Base-by-base conservation (phyloP, 1,140 invertebrate genomes). In the Neomicropteryx cornuta region DNA sequence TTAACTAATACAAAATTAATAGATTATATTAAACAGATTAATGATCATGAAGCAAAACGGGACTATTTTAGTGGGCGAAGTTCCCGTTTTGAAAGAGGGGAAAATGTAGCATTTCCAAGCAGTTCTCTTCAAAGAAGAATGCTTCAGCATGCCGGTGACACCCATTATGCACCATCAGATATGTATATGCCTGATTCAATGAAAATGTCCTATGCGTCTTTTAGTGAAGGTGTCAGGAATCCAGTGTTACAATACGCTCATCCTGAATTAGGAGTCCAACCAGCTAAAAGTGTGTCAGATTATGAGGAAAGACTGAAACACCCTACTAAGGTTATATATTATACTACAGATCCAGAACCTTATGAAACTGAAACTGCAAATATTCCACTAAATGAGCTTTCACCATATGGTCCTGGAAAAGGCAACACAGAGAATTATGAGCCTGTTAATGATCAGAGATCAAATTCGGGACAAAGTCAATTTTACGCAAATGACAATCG, bases 221-320 rank as follows among this genome's bases (percentile, higher is more conserved):
- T 81, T 38, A 81, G 80, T 46, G 73, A 81, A 46, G 78, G 77
- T 27, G 76, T 76, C 0, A 62, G 81, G 32, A 75, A 78, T 14
- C 82, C 82, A 1, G 78, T 85, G 3, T 60, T 83, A 2, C 80
- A 84, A 45, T 85, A 85, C 45, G 81, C 81, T 4, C 81, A 85
- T 55, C 82, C 82, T 0, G 82, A 85, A 46, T 53, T 83, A 2
- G 82, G 82, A 4, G 76, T 81, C 0, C 82, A 85, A 47, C 77
- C 79, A 0, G 81, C 79, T 0, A 81, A 79, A 55, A 66, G 63
- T 2, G 66, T 63, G 2, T 42, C 58, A 19, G 64, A 68, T 20
- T 57, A 65, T 29, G 51, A 66, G 18, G 58, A 50, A 22, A 27
- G 48, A 33, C 14, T 28, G n/a, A 45, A 50, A 33, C 41, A 43